phyloP scores from a whole-genome alignment of 2,797 vertebrate genomes.

The Hirundo rustica region DNA sequence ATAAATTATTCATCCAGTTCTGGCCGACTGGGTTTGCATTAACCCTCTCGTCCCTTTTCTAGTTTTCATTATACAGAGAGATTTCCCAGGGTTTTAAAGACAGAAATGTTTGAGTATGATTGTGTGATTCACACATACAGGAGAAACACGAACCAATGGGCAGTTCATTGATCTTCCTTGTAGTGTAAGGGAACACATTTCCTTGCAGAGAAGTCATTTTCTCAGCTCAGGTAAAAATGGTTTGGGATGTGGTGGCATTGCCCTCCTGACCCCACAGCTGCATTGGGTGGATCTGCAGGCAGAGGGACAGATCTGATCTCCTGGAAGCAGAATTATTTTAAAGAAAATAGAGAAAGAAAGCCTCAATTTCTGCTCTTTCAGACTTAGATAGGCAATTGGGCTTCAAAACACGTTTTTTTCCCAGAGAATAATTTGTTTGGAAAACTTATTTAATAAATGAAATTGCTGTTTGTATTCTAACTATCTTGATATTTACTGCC shows the following conservation, averaged over 20 bases:
- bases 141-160: neutral
- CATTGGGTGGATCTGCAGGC: neutral
- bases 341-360: neutral
- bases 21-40: neutral
- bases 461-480: neutral
- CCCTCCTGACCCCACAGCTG: neutral
- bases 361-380: neutral
- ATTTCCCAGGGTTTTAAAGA: neutral
- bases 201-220: neutral
- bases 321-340: neutral
- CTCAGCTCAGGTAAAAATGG: neutral
- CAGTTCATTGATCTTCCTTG: neutral
- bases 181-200: neutral
- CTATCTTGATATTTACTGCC: neutral
- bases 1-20: neutral
- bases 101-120: neutral
- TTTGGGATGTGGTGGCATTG: neutral
- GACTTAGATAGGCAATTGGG: neutral
- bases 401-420: neutral
- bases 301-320: neutral
- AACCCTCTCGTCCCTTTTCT: neutral
- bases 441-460: neutral
- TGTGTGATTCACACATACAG: neutral
- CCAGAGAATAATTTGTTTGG: neutral
- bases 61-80: neutral